phyloP scores from a whole-genome alignment of 2,113 vertebrate species.

The Geococcyx californianus region DNA sequence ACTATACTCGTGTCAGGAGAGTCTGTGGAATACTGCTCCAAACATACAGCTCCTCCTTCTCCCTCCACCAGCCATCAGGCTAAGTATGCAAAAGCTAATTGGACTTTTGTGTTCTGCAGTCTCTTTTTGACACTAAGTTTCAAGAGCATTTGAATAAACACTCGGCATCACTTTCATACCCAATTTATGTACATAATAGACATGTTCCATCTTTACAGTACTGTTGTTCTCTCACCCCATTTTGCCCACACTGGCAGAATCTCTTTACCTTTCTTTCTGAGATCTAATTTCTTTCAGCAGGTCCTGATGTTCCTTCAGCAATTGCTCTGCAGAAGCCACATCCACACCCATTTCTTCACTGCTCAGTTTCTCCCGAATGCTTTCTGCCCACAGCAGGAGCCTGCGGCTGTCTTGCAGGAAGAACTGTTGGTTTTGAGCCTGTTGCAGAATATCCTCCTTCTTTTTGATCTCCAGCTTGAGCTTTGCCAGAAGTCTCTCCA shows the following conservation, averaged over 20 bases:
- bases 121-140: neutral
- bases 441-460: constrained; percentile 47
- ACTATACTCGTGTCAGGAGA: neutral
- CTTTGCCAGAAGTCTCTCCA: constrained; percentile 78
- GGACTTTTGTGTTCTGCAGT: neutral
- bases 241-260: neutral
- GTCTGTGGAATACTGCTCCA: neutral
- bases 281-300: constrained; percentile 80
- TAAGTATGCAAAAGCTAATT: neutral
- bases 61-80: neutral
- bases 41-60: neutral
- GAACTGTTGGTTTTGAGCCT: constrained; percentile 61
- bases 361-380: constrained; percentile 71
- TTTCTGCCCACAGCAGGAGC: constrained; percentile 75
- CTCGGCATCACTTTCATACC: fast-evolving
- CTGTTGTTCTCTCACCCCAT: neutral
- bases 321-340: constrained; percentile 74
- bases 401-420: constrained; percentile 79
- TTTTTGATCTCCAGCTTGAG: constrained; percentile 69
- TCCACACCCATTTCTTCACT: constrained; percentile 76
- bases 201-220: neutral
- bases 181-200: neutral
- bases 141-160: neutral
- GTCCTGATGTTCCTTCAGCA: constrained; percentile 79
- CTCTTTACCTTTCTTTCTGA: constrained; percentile 78